phyloP scores from a whole-genome alignment of 1,140 invertebrate genomes.

The Tribolium madens region DNA sequence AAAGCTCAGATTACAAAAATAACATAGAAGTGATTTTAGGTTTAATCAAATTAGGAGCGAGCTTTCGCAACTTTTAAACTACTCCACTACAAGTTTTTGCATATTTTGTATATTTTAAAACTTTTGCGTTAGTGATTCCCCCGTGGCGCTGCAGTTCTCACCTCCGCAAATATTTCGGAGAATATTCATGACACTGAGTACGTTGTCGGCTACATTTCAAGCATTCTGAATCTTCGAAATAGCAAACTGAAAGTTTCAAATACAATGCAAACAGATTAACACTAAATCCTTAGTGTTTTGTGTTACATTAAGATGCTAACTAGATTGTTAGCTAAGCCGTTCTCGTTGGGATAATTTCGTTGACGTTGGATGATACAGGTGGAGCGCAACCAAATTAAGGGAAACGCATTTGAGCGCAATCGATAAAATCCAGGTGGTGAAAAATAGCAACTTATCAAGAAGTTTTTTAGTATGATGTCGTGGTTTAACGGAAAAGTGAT shows the following conservation, averaged over 20 bases:
- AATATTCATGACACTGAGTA: too few species aligned
- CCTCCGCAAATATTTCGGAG: too few species aligned
- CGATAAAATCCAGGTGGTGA: conserved; percentile 20
- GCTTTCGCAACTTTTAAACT: not conserved
- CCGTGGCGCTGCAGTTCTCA: too few species aligned
- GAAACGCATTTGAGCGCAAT: not conserved
- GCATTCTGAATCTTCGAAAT: not conserved
- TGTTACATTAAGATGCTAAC: conserved; percentile 24
- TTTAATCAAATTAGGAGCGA: not conserved
- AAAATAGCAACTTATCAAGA: conserved; percentile 18
- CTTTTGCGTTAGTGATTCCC: too few species aligned
- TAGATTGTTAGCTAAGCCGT: conserved; percentile 33
- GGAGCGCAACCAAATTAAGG: not conserved
- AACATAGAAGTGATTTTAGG: not conserved
- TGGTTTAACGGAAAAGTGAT: conserved; percentile 29
- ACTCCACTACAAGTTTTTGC: not conserved
- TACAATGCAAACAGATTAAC: conserved; percentile 10
- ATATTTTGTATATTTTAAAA: too few species aligned
- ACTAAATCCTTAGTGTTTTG: conserved; percentile 26
- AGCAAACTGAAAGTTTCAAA: not conserved
- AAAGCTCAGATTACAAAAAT: not conserved
- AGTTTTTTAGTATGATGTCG: conserved; percentile 4
- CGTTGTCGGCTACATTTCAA: too few species aligned
- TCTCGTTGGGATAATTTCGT: conserved; percentile 10
- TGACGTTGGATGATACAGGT: conserved; percentile 11